These are phyloP conservation scores for Cotesia vestalis DNA, from an alignment of 1,140 invertebrate species.

Conservation along the genomic window DNA sequence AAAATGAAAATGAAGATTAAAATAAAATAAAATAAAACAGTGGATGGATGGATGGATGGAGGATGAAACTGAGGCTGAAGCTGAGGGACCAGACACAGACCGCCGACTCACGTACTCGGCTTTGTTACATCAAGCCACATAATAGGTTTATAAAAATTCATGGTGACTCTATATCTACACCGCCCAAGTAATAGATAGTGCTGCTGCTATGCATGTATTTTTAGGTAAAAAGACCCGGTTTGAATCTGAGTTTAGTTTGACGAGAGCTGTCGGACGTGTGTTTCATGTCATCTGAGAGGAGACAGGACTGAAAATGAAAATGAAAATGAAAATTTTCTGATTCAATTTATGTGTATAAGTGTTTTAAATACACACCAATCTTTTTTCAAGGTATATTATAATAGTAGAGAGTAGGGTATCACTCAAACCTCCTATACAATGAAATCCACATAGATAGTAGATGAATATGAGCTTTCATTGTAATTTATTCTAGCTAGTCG, in stretches of 20 bases:
- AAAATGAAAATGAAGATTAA: background rate
- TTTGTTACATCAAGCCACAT: constrained; percentile 55
- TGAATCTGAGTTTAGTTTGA: constrained; percentile 28
- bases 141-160: constrained; percentile 61
- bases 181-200: too few species aligned
- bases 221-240: constrained; percentile 26
- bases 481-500: background rate
- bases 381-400: constrained; percentile 4
- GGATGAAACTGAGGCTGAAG: background rate
- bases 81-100: constrained; percentile 4
- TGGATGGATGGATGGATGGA: too few species aligned
- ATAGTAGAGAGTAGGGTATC: background rate
- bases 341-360: too few species aligned
- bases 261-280: constrained; percentile 25
- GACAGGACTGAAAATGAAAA: constrained; percentile 20
- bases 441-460: background rate
- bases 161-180: constrained; percentile 35
- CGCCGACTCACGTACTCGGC: constrained; percentile 12
- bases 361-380: constrained; percentile 31
- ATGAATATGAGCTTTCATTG: background rate
- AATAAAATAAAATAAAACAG: constrained; percentile 13
- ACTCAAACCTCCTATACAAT: constrained; percentile 42
- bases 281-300: constrained; percentile 11
- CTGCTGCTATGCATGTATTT: too few species aligned
- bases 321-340: constrained; percentile 18